These are phyloP conservation scores for Bos indicus DNA, from an alignment of 2,113 vertebrate species.

Conservation along the genomic window DNA sequence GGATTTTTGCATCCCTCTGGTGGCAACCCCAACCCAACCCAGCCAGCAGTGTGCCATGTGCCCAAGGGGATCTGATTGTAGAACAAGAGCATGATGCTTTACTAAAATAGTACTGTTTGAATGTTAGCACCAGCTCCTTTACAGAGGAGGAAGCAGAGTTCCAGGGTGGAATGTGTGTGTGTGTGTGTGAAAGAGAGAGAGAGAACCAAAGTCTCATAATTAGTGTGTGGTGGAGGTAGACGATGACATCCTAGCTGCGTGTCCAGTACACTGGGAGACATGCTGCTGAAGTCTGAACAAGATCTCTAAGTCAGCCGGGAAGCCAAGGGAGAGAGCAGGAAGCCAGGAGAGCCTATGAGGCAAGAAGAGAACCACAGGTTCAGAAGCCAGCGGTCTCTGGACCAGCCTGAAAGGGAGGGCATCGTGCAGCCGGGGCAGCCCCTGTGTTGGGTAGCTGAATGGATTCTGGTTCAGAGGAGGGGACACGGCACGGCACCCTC, in stretches of 20 bases:
- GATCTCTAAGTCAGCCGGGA: not conserved
- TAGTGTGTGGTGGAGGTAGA: not conserved
- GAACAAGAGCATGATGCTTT: not conserved
- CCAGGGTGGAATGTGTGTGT: not conserved
- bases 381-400: not conserved
- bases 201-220: not conserved
- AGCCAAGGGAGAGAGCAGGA: not conserved
- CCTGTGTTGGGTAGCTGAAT: not conserved
- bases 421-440: not conserved
- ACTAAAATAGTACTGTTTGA: not conserved
- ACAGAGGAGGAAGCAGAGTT: not conserved
- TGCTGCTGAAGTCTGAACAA: not conserved
- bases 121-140: not conserved
- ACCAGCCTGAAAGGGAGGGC: not conserved
- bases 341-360: not conserved
- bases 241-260: not conserved
- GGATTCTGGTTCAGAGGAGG: not conserved
- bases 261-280: not conserved
- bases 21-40: not conserved
- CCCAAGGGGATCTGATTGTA: not conserved
- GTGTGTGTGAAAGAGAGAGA: not conserved
- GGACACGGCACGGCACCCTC: rapidly evolving
- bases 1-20: not conserved
- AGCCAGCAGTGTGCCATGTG: rapidly evolving
- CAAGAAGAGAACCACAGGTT: not conserved